Conservation (phyloP, 1,140 invertebrate species). For the Teleopsis dalmanni region DNA sequence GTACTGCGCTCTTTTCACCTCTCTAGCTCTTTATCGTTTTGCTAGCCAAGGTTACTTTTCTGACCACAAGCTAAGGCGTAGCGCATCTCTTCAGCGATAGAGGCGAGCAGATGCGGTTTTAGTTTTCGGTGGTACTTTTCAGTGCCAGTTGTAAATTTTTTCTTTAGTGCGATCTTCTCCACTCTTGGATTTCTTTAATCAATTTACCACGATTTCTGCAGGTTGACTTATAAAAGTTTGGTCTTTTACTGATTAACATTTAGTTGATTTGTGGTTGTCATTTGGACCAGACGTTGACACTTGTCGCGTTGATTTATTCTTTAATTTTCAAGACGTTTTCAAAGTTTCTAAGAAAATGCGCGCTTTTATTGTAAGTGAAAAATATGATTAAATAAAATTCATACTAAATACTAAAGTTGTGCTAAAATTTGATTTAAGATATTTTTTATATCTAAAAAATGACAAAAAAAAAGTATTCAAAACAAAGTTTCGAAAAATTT, state of each 20-base stretch:
- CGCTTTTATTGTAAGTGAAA: constrained; percentile 31
- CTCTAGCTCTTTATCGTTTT: no score
- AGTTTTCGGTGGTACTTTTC: constrained; percentile 5
- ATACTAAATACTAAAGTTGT: not conserved
- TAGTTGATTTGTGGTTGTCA: constrained; percentile 38
- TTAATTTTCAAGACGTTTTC: not conserved
- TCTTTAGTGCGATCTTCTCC: no score
- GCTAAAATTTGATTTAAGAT: no score
- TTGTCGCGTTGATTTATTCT: not conserved
- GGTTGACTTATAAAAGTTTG: constrained; percentile 23
- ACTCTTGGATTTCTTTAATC: no score
- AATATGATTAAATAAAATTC: not conserved
- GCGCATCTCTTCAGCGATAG: not conserved
- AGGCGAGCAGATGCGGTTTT: not conserved
- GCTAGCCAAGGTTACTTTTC: no score
- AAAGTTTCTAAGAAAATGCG: constrained; percentile 25
- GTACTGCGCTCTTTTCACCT: no score
- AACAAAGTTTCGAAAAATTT: no score
- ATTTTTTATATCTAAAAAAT: no score
- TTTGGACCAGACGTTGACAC: constrained; percentile 11
- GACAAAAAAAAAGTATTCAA: no score
- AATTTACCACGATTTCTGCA: no score
- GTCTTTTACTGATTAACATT: constrained; percentile 36
- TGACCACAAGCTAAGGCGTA: no score
- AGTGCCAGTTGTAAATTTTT: no score